A percentile compares a stretch with the other conserved stretches of the same genome.
Evolutionary conservation across 2,888 invertebrate species (phyloP).

Genomic region (Stictocephala bisonia): DNA sequence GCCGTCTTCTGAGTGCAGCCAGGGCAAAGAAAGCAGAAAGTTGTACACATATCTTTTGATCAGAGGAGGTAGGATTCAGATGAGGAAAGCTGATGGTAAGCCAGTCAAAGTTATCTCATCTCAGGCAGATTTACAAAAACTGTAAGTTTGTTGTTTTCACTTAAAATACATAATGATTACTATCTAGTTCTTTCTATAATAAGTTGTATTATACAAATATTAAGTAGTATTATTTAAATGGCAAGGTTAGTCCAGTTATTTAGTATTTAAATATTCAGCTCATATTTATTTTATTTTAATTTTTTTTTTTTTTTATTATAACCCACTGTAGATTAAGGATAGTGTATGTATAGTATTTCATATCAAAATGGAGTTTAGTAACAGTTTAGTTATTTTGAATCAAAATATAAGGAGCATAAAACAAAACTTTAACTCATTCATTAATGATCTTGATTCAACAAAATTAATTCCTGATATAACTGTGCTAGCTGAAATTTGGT

Average conservation of each 20-base stretch:
- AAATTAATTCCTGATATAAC: constrained; percentile 6
- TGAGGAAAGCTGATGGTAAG: constrained; percentile 20
- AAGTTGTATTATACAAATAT: too few species aligned
- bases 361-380: too few species aligned
- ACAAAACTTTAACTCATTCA: background rate
- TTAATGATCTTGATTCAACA: background rate
- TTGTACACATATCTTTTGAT: constrained; percentile 31
- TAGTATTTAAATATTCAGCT: background rate
- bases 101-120: background rate
- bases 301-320: background rate
- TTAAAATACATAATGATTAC: background rate
- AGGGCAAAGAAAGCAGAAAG: background rate
- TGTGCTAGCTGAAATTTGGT: background rate
- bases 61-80: constrained; percentile 27
- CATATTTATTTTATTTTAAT: background rate
- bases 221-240: background rate
- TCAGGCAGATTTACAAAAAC: background rate
- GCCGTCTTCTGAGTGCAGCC: constrained; percentile 18
- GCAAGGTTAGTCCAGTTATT: background rate
- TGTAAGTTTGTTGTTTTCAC: background rate
- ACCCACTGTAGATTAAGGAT: too few species aligned
- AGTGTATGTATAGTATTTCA: too few species aligned
- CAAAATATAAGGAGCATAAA: constrained; percentile 7
- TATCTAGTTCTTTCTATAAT: too few species aligned
- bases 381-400: background rate